A percentile compares a stretch with the other conserved stretches of the same genome.
These are phyloP conservation scores for Malurus splendens DNA, from an alignment of 2,797 vertebrate genomes.

Conservation along the genomic window DNA sequence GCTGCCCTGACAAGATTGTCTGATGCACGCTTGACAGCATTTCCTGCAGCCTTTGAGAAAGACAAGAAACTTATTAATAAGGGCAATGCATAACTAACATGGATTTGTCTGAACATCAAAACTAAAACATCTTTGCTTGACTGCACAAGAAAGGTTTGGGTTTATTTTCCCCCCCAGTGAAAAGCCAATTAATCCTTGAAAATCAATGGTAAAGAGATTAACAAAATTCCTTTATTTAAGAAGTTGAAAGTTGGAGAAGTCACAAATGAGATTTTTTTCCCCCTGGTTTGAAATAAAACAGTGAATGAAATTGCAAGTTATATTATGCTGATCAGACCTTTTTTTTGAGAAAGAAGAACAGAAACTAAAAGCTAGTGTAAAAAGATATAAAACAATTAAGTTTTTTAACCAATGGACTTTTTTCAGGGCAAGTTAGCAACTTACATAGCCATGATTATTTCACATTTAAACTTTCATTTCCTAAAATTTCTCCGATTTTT, in stretches of 20 bases:
- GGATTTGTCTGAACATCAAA: background rate
- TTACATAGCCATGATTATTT: background rate
- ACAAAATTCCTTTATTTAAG: background rate
- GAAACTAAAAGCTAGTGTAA: background rate
- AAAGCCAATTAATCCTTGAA: background rate
- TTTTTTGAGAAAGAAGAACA: background rate
- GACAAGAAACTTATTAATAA: background rate
- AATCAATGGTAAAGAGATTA: background rate
- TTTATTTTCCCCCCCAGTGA: background rate
- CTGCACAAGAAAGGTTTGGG: background rate
- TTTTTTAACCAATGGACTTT: background rate
- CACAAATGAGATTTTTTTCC: background rate
- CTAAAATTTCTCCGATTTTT: background rate
- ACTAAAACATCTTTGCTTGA: background rate
- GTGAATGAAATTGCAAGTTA: background rate
- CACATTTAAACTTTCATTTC: background rate
- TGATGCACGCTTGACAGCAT: constrained; percentile 96
- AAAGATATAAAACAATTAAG: background rate
- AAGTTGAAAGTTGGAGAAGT: background rate
- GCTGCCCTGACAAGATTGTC: constrained; percentile 95
- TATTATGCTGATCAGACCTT: background rate
- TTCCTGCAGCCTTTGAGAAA: constrained; percentile 85
- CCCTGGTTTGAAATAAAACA: background rate
- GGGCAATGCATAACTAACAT: background rate
- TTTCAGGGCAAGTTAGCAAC: background rate